Conservation (phyloP, 2,113 vertebrate genomes). For the Ceratotherium simum region DNA sequence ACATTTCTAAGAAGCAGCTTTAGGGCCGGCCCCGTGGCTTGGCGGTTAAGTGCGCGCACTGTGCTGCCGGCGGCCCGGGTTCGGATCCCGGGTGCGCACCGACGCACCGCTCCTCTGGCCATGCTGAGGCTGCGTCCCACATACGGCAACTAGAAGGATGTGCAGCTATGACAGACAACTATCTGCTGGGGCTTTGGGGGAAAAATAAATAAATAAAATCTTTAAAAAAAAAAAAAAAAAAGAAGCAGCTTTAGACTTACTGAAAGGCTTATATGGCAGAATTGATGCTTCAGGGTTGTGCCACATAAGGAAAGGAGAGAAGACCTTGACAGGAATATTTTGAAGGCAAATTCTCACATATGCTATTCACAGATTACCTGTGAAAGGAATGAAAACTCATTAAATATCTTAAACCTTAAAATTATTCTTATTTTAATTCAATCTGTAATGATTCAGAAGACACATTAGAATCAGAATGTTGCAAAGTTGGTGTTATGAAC, state of each 20-base stretch:
- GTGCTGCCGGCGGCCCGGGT: too few relatives aligned
- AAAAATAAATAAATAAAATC: too few relatives aligned
- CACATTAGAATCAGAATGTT: neutral
- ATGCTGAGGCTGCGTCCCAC: too few relatives aligned
- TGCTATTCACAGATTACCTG: neutral
- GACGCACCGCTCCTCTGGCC: too few relatives aligned
- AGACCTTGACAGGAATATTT: constrained; percentile 40
- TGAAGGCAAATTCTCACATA: constrained; percentile 25
- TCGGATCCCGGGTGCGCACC: too few relatives aligned
- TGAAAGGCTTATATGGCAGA: constrained; percentile 9
- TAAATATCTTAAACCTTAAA: constrained; percentile 20
- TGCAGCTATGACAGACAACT: too few relatives aligned
- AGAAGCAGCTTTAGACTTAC: neutral
- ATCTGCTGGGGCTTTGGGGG: too few relatives aligned
- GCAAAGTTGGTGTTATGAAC: neutral
- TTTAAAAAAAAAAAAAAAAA: too few relatives aligned
- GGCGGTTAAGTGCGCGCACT: too few relatives aligned
- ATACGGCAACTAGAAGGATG: too few relatives aligned
- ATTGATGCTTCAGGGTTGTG: neutral
- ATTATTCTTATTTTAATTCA: constrained; percentile 51
- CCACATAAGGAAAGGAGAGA: neutral
- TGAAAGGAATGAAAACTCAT: constrained; percentile 50
- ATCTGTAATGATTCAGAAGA: constrained; percentile 56
- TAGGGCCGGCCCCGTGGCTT: too few relatives aligned
- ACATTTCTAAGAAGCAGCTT: constrained; percentile 43